Evolutionary conservation across 1,140 invertebrate species (phyloP).

Genomic region (Drosophila carrolli): DNA sequence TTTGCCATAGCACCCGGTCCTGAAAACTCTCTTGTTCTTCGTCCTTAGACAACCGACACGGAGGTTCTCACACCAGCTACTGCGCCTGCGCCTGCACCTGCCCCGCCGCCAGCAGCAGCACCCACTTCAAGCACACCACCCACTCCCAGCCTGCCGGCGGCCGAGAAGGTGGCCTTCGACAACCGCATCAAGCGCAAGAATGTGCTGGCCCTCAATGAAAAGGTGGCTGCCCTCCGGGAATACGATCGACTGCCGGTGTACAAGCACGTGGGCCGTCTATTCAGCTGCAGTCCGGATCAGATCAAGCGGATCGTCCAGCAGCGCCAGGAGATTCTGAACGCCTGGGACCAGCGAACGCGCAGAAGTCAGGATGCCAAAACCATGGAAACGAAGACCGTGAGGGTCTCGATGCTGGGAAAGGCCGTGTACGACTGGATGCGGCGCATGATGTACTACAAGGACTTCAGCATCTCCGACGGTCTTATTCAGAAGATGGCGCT

Average conservation of each 20-base stretch:
- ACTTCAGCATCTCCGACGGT: constrained; percentile 74
- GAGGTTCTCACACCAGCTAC: constrained; percentile 30
- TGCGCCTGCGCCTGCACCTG: constrained; percentile 27
- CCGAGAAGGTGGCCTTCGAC: constrained; percentile 75
- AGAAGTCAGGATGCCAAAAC: constrained; percentile 73
- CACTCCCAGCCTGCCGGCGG: constrained; percentile 50
- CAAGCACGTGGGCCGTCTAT: constrained; percentile 77
- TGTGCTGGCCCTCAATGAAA: constrained; percentile 78
- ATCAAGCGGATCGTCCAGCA: constrained; percentile 82
- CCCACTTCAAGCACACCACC: constrained; percentile 17
- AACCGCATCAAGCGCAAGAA: constrained; percentile 83
- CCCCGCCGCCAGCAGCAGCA: constrained; percentile 13
- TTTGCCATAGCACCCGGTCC: background rate
- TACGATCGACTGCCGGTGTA: constrained; percentile 77
- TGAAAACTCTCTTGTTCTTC: background rate
- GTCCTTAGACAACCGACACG: constrained; percentile 18
- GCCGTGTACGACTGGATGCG: constrained; percentile 82
- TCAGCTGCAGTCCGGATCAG: constrained; percentile 82
- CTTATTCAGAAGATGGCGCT: constrained; percentile 81
- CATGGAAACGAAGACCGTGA: constrained; percentile 72
- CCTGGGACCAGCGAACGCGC: constrained; percentile 77
- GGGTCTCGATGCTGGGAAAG: constrained; percentile 75
- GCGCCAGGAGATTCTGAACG: constrained; percentile 68
- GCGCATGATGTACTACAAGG: constrained; percentile 83
- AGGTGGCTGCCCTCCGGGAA: constrained; percentile 75